Evolutionary conservation across 2,888 invertebrate species (phyloP).

Genomic region (Leptinotarsa tumamoca): DNA sequence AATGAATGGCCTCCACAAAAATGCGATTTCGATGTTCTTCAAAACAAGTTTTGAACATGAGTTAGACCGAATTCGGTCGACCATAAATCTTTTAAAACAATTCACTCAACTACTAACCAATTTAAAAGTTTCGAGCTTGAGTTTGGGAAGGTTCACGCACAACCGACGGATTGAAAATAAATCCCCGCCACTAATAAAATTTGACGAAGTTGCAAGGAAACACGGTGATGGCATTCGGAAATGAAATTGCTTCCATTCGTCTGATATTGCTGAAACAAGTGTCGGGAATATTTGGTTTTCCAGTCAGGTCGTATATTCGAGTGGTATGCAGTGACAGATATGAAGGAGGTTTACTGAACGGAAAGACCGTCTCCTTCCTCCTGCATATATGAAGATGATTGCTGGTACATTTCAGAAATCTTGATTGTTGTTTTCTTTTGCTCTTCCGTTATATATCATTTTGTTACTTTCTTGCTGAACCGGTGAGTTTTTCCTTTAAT

Average conservation of each 20-base stretch:
- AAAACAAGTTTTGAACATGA: conserved; percentile 34
- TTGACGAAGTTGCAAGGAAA: conserved; percentile 20
- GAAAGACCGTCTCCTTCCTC: not conserved
- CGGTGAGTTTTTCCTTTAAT: not conserved
- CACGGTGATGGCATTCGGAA: conserved; percentile 20
- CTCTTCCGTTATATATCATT: not conserved
- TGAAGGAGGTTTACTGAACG: not conserved
- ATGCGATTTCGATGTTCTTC: conserved; percentile 31
- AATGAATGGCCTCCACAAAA: conserved; percentile 30
- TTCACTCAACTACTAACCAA: conserved; percentile 31
- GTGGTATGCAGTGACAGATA: not conserved
- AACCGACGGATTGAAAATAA: conserved; percentile 15
- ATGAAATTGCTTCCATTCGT: conserved; percentile 14
- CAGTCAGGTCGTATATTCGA: conserved; percentile 14
- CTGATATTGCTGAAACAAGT: conserved; percentile 20
- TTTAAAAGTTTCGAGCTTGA: conserved; percentile 33
- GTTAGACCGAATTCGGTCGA: conserved; percentile 24
- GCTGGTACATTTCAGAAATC: not conserved
- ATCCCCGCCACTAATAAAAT: conserved; percentile 19
- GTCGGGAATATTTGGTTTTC: conserved; percentile 19
- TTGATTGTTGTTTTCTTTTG: not conserved
- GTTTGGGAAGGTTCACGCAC: conserved; percentile 14
- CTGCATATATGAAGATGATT: conserved; percentile 1
- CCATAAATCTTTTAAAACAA: conserved; percentile 39
- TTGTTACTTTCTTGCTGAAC: not conserved